Evolutionary conservation across 2,888 invertebrate genomes (phyloP), one percentile per base, ranked within the genome.

Genomic region (Eucera pruinosa): DNA sequence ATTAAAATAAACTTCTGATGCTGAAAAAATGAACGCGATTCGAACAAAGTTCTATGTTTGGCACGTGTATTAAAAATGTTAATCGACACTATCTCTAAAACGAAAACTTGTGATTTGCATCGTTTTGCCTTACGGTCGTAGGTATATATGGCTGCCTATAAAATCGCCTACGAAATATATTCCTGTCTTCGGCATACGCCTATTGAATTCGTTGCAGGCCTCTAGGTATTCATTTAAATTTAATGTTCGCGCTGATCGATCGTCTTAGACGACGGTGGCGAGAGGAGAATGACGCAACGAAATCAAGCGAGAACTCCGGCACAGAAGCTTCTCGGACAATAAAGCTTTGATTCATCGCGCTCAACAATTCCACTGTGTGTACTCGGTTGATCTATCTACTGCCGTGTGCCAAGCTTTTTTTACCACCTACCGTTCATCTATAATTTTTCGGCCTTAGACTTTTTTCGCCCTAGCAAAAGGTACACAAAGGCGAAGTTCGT

Each of bases 241-340:
- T 61, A 76, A 66, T 62, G 55, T 47, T 36, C 27, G 15, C 36
- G 20, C 43, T 75, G 76, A 77, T 77, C 75, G 76, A 77, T 77
- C 76, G 67, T 61, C 60, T 75, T 36, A 36, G 50, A 62, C 47
- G 33, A 48, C 45, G 30, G 20, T 6, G 50, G 50, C 5, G n/a
- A 39, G 20, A 39, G 57, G 41, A 74, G 48, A 74, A 74, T 67
- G 75, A 76, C 61, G 66, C 61, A 67, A 74, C 61, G 75, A 47
- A 76, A 74, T 67, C 75, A 62, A 57, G 36, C 48, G 45, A 23
- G 47, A 13, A 65, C 7, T 9, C 9, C 20, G 20, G 6, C n/a
- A 23, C 13, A 23, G 27, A 33, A 47, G 55, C 39, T 41, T 48
- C 41, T 58, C 50, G 58, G 47, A 54, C 57, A 60, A 74, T 61